Evolutionary conservation across 2,888 invertebrate species (phyloP), one percentile per base, ranked within the genome.

Genomic region (Acrocera orbiculus): DNA sequence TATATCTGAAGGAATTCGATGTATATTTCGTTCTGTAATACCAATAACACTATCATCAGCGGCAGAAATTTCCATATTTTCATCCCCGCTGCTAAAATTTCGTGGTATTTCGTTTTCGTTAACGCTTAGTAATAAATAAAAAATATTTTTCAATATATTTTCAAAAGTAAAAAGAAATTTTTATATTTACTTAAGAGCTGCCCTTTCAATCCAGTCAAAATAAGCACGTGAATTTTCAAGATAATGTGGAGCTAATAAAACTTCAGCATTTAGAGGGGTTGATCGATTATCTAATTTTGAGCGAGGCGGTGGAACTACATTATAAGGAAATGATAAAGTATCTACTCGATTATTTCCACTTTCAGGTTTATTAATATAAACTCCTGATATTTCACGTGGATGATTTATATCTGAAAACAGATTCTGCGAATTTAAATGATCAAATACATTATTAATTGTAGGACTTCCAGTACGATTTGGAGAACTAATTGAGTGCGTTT

Each of bases 211-310:
- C 63, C 64, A 51, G 51, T 68, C 53, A 54, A 67, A 64, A 47
- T 63, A 65, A 16, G 50, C 45, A 9, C 48, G 34, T 8, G 49
- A 46, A 42, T 46, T 53, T 38, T 71, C 69, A 6, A 43, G 40
- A 52, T 76, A 78, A 43, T 77, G 73, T 11, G 85, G 83, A 1
- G 81, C 76, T 16, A 85, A 57, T 20, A 85, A 58, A 23, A 85
- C 73, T 62, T 85, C 83, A 1, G 82, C 78, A 5, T 45, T 44
- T 13, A 45, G 44, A 14, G 45, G 45, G 10, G 45, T 46, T 19
- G 43, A 41, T 10, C 43, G 37, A 28, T 48, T 46, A 34, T 50
- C 50, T n/a, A 50, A 44, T 41, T 71, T 70, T 6, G 67, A 67
- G 47, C 73, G 66, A 3, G 72, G 66, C 10, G 71, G 69, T 14